Evolutionary conservation across 2,888 invertebrate genomes (phyloP).

Genomic region (Andrena praecox): DNA sequence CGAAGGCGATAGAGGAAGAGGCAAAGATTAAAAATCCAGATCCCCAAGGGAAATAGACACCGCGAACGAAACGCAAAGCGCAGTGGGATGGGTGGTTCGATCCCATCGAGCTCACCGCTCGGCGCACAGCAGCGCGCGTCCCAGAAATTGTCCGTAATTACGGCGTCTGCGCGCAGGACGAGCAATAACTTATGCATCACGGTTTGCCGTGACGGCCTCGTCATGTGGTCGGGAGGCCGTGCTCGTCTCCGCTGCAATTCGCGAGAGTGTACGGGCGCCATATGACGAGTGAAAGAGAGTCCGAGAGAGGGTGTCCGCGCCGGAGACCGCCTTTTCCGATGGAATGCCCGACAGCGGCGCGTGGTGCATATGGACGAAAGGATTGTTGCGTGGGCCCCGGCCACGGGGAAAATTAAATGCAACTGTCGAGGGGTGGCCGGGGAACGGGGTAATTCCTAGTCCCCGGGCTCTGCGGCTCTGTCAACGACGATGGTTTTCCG

Average conservation of each 20-base stretch:
- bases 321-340: conserved; percentile 65
- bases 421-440: conserved; percentile 69
- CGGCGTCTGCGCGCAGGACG: conserved; percentile 29
- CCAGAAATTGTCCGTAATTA: conserved; percentile 31
- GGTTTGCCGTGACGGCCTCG: conserved; percentile 70
- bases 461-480: conserved; percentile 52
- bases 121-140: not conserved
- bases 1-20: not conserved
- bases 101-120: conserved; percentile 15
- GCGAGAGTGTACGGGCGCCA: conserved; percentile 71
- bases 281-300: conserved; percentile 69
- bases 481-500: conserved; percentile 65
- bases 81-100: not conserved
- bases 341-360: conserved; percentile 69
- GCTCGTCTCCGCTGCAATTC: conserved; percentile 50
- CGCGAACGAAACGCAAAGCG: not conserved
- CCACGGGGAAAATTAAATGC: conserved; percentile 74
- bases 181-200: conserved; percentile 55
- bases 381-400: conserved; percentile 56
- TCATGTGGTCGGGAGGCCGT: conserved; percentile 70
- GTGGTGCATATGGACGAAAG: conserved; percentile 70
- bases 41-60: not conserved
- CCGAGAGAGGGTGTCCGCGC: conserved; percentile 20
- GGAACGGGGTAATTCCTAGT: conserved; percentile 63
- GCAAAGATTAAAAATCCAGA: not conserved